Evolutionary conservation across 2,888 invertebrate genomes (phyloP).

Genomic region (Boloria euphrosyne): DNA sequence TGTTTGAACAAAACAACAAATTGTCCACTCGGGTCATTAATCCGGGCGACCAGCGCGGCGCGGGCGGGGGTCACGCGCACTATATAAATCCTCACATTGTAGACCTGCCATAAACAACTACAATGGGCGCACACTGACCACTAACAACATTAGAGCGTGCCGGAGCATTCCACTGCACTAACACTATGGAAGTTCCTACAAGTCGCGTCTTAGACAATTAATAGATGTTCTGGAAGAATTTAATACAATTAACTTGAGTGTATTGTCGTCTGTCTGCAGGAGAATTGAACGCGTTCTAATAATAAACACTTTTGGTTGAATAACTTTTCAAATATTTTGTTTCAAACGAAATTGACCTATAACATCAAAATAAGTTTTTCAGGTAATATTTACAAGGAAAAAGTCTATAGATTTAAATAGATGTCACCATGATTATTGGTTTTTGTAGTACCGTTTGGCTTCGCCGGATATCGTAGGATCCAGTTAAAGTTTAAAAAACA

Average conservation of each 20-base stretch:
- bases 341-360: too few relatives aligned
- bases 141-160: constrained; percentile 19
- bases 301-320: too few relatives aligned
- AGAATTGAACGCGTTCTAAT: too few relatives aligned
- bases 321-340: too few relatives aligned
- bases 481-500: too few relatives aligned
- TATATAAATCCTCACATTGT: constrained; percentile 15
- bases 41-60: constrained; percentile 8
- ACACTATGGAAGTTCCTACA: constrained; percentile 11
- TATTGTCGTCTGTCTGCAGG: too few relatives aligned
- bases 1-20: constrained; percentile 26
- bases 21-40: constrained; percentile 31
- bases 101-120: constrained; percentile 18
- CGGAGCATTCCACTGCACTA: constrained; percentile 23
- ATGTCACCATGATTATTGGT: too few relatives aligned
- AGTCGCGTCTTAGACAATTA: constrained; percentile 26
- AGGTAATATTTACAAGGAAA: too few relatives aligned
- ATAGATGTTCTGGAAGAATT: constrained; percentile 18
- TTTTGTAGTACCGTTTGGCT: too few relatives aligned
- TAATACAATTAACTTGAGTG: constrained; percentile 9
- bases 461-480: too few relatives aligned
- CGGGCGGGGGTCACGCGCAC: constrained; percentile 7
- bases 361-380: too few relatives aligned
- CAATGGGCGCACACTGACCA: constrained; percentile 19
- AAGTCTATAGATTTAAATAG: too few relatives aligned